phyloP scores from a whole-genome alignment of 2,888 invertebrate species.

The Volucella bombylans region DNA sequence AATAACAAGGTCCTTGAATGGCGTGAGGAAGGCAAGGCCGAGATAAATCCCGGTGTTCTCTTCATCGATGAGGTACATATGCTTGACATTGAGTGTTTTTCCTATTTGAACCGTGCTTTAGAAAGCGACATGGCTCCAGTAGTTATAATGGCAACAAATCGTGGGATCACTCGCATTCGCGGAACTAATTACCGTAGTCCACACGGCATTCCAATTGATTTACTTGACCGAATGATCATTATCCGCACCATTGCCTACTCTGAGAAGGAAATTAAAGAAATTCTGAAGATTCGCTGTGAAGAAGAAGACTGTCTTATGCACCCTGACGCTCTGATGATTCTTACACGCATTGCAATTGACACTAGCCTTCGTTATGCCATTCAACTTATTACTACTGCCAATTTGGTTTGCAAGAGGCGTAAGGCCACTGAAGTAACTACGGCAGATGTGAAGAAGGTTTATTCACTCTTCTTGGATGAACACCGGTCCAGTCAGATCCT shows the following conservation, averaged over 20 bases:
- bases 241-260: slow-evolving; percentile 94
- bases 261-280: slow-evolving; percentile 94
- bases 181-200: slow-evolving; percentile 97
- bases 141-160: slow-evolving; percentile 99
- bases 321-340: slow-evolving; percentile 93
- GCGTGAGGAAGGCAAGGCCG: slow-evolving; percentile 99
- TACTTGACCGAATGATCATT: slow-evolving; percentile 97
- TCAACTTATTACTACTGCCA: slow-evolving; percentile 97
- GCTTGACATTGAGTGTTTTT: slow-evolving; percentile 99
- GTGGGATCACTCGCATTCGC: slow-evolving; percentile 96
- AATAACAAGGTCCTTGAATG: slow-evolving; percentile 98
- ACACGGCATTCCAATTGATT: slow-evolving; percentile 98
- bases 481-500: slow-evolving; percentile 95
- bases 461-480: slow-evolving; percentile 96
- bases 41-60: slow-evolving; percentile 98
- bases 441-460: slow-evolving; percentile 97
- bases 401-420: slow-evolving; percentile 94
- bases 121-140: slow-evolving; percentile 99
- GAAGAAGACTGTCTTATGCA: slow-evolving; percentile 99
- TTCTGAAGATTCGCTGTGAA: slow-evolving; percentile 96
- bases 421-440: slow-evolving; percentile 92
- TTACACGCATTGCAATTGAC: slow-evolving; percentile 95
- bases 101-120: slow-evolving; percentile 97
- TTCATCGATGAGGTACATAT: slow-evolving; percentile 99
- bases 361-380: slow-evolving; percentile 98